These are phyloP conservation scores for Oenanthe oenanthe DNA, from an alignment of 2,113 vertebrate species.

Conservation along the genomic window DNA sequence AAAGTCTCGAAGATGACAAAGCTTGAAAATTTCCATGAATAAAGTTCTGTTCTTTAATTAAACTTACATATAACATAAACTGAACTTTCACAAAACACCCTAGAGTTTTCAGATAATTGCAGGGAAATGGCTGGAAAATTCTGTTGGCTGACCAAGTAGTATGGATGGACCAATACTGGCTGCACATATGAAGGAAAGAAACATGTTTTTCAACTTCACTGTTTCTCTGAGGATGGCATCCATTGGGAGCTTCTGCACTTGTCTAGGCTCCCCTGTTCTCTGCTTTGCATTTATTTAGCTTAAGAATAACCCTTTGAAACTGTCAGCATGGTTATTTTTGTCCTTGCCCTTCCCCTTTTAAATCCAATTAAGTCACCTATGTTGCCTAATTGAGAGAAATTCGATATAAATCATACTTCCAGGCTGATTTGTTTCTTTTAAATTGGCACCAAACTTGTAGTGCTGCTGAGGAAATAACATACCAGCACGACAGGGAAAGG, in stretches of 20 bases:
- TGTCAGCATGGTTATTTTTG: background rate
- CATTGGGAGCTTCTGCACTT: background rate
- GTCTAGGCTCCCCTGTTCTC: background rate
- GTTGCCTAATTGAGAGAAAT: background rate
- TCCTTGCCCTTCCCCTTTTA: background rate
- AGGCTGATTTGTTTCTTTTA: background rate
- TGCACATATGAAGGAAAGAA: background rate
- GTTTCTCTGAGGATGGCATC: background rate
- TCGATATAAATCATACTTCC: background rate
- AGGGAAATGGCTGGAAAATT: background rate
- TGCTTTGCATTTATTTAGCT: background rate
- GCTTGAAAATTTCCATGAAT: background rate
- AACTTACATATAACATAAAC: background rate
- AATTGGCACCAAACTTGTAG: background rate
- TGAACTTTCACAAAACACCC: background rate
- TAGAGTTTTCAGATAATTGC: background rate
- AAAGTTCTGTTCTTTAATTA: background rate
- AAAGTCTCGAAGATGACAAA: background rate
- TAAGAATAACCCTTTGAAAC: background rate
- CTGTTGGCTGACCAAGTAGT: background rate
- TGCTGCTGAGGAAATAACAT: background rate
- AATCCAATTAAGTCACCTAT: background rate
- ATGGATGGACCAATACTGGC: background rate
- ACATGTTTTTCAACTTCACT: background rate
- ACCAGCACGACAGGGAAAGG: background rate